phyloP scores from a whole-genome alignment of 2,888 invertebrate species.

The Drosophila anomalata region DNA sequence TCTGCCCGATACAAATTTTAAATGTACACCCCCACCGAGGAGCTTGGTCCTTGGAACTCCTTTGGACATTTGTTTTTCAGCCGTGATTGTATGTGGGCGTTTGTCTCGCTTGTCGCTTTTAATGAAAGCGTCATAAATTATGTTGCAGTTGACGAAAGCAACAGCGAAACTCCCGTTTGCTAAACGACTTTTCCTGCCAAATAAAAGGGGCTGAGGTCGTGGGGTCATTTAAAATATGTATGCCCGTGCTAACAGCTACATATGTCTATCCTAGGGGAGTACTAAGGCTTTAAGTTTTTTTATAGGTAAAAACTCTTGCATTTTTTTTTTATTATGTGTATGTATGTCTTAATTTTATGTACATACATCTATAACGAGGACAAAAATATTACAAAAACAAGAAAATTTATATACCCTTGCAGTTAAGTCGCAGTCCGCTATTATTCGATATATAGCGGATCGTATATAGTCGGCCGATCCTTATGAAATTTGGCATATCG shows the following conservation, averaged over 20 bases:
- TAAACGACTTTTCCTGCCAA: conserved; percentile 1
- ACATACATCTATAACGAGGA: too few relatives aligned
- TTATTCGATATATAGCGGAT: too few relatives aligned
- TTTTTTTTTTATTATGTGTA: neutral
- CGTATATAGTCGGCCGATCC: too few relatives aligned
- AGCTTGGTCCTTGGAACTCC: conserved; percentile 21
- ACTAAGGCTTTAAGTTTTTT: neutral
- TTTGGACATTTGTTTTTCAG: conserved; percentile 64
- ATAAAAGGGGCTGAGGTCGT: conserved; percentile 9
- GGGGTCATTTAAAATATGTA: conserved; percentile 61
- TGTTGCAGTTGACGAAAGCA: conserved; percentile 82
- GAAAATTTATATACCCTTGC: too few relatives aligned
- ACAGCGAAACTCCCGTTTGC: conserved; percentile 48
- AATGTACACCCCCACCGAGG: conserved; percentile 47
- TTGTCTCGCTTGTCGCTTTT: conserved; percentile 79
- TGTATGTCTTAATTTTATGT: neutral
- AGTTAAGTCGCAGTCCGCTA: too few relatives aligned
- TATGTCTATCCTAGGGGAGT: neutral
- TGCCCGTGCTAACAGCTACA: neutral
- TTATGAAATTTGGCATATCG: too few relatives aligned
- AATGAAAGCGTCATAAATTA: conserved; percentile 83
- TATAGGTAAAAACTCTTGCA: neutral
- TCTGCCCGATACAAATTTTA: conserved; percentile 54
- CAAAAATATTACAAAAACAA: too few relatives aligned
- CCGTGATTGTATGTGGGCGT: conserved; percentile 77